Percentiles rank a stretch among this genome's conserved stretches.
These are phyloP conservation scores for Triplophysa yarkandensis DNA, from an alignment of 2,797 vertebrate species.

Conservation along the genomic window DNA sequence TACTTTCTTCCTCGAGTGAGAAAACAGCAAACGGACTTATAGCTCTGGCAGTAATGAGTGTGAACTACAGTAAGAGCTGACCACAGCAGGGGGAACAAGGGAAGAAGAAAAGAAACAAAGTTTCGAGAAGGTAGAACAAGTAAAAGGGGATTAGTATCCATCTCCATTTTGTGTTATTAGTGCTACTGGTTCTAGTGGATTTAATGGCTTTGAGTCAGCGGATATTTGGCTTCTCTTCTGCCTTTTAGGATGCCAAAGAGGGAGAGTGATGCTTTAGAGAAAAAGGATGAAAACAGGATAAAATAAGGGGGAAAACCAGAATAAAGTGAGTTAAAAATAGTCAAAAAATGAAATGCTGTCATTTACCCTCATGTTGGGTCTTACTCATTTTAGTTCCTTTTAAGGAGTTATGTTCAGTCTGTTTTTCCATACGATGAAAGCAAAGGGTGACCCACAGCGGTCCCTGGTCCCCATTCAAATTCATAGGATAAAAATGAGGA, in stretches of 20 bases:
- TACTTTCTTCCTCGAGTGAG: slow-evolving; percentile 1
- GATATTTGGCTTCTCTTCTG: slow-evolving; percentile 2
- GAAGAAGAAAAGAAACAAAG: slow-evolving; percentile 27
- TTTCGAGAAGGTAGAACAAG: slow-evolving; percentile 9
- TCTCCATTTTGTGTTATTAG: slow-evolving; percentile 34
- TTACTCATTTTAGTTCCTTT: not conserved
- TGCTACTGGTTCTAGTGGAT: slow-evolving; percentile 12
- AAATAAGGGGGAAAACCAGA: not conserved
- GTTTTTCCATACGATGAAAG: not conserved
- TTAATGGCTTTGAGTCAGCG: slow-evolving; percentile 16
- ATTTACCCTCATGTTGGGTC: not conserved
- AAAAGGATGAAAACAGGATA: not conserved
- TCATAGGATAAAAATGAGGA: not conserved
- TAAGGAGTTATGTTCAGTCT: not conserved
- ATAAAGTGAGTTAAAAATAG: not conserved
- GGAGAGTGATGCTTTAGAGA: not conserved
- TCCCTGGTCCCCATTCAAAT: not conserved
- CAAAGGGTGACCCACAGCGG: not conserved
- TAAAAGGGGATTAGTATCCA: slow-evolving; percentile 32
- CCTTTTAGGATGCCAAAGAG: not conserved
- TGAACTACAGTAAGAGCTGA: slow-evolving; percentile 35
- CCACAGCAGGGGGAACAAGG: slow-evolving; percentile 23
- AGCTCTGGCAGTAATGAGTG: slow-evolving; percentile 44
- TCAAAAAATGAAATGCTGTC: not conserved
- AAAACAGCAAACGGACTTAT: slow-evolving; percentile 18